Base-by-base conservation (phyloP, 2,113 vertebrate genomes). In the Tachycineta bicolor region DNA sequence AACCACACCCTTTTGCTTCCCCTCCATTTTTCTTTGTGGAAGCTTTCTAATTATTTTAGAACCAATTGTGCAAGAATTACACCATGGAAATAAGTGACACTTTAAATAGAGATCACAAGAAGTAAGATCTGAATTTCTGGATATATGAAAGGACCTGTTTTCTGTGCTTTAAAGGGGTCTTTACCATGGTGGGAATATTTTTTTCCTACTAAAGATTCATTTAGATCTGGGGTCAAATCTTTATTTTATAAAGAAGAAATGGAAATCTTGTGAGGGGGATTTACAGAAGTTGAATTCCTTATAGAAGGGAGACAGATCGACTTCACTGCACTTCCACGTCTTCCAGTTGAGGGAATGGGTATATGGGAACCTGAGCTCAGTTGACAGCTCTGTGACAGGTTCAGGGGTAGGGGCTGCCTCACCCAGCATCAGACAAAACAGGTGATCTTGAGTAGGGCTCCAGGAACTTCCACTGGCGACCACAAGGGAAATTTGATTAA, bases 11-110 rank as follows among this genome's bases (percentile, higher is more conserved):
- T 65, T 83, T 88, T 95, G 91, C 79, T 82, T 87, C 79, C 7
- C 39, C 2, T 37, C 21, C 11, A 12, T 86, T 69, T 97, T 96
- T 97, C 97, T 97, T 97, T 97, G 93, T 95, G 96, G 98, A 98
- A 98, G 96, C 94, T 97, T 97, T 97, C 75, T 93, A 98, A 97
- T 92, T 98, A 89, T 96, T 98, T 98, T 98, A 98, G 96, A 98
- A 97, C 93, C 95, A 98, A 96, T 97, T 94, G 76, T 98, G 97
- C 97, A 98, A 98, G 98, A 98, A 98, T 98, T 98, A 98, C 97
- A 97, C 95, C 83, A 95, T 96, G 96, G 98, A 97, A 98, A 97
- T 98, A 98, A 98, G 98, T 96, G 97, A 95, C 98, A 98, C 96
- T 98, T 98, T 98, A 98, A 99, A 98, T 95, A 93, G 97, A 97